A percentile compares a stretch with the other conserved stretches of the same genome.
Conservation (phyloP, 2,797 vertebrate genomes). For the Vireo griseus region DNA sequence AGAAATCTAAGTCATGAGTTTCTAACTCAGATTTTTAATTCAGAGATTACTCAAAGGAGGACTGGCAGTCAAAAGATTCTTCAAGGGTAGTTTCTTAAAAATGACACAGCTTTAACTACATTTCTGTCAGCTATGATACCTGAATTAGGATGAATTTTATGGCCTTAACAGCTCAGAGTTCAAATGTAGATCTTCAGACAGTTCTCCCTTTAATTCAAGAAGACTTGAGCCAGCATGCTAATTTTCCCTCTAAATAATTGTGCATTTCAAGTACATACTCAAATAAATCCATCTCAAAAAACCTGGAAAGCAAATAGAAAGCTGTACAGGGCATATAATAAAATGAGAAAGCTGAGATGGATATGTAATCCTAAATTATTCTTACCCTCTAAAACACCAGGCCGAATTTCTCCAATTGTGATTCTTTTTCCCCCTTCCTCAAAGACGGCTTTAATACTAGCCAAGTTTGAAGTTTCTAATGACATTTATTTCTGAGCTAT, state of each 20-base stretch:
- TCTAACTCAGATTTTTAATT: background rate
- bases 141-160: background rate
- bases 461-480: slow-evolving; percentile 40
- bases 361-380: slow-evolving; percentile 3
- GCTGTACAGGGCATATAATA: background rate
- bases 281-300: background rate
- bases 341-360: slow-evolving; percentile 34
- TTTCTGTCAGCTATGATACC: background rate
- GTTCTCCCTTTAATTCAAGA: background rate
- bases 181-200: background rate
- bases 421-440: background rate
- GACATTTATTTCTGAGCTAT: slow-evolving; percentile 41
- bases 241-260: background rate
- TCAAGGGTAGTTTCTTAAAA: background rate
- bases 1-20: background rate
- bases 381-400: background rate
- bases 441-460: slow-evolving; percentile 49
- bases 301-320: background rate
- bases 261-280: background rate
- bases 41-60: background rate
- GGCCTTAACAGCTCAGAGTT: background rate
- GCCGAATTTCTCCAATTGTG: slow-evolving; percentile 12
- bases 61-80: background rate
- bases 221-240: background rate
- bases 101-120: background rate